Evolutionary conservation across 2,888 invertebrate genomes (phyloP).

Genomic region (Plebejus melissa): DNA sequence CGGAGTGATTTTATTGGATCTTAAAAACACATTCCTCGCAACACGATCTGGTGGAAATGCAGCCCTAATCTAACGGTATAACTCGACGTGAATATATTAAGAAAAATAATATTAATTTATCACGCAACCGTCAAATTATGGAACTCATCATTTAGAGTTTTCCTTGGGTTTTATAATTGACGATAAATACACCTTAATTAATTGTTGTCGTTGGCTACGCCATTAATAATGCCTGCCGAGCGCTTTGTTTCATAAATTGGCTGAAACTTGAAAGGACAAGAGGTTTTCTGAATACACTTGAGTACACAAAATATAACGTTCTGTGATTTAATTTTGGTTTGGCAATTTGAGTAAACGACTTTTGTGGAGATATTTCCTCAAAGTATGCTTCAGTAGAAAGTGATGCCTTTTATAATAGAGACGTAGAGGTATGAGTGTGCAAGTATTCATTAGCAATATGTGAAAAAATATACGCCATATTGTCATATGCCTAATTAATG

Average conservation of each 20-base stretch:
- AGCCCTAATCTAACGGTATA: neutral
- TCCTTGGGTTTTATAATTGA: constrained; percentile 20
- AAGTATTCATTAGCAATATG: no score
- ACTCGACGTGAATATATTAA: neutral
- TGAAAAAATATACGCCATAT: no score
- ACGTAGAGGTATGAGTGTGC: neutral
- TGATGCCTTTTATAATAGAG: neutral
- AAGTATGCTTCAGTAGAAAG: neutral
- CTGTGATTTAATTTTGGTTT: constrained; percentile 2
- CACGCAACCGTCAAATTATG: constrained; percentile 10
- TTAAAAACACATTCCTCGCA: no score
- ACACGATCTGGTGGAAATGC: no score
- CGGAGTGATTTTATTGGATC: no score
- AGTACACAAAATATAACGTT: neutral
- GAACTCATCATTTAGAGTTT: constrained; percentile 1
- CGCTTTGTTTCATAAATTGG: constrained; percentile 25
- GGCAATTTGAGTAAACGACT: neutral
- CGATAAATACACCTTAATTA: constrained; percentile 26
- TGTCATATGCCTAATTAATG: no score
- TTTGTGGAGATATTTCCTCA: neutral
- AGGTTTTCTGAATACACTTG: constrained; percentile 21
- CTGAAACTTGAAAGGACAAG: constrained; percentile 24
- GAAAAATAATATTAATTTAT: neutral
- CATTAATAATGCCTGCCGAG: constrained; percentile 24
- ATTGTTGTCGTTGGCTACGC: constrained; percentile 24